Evolutionary conservation across 2,888 invertebrate species (phyloP).

Genomic region (Kryphioiulus occultus): DNA sequence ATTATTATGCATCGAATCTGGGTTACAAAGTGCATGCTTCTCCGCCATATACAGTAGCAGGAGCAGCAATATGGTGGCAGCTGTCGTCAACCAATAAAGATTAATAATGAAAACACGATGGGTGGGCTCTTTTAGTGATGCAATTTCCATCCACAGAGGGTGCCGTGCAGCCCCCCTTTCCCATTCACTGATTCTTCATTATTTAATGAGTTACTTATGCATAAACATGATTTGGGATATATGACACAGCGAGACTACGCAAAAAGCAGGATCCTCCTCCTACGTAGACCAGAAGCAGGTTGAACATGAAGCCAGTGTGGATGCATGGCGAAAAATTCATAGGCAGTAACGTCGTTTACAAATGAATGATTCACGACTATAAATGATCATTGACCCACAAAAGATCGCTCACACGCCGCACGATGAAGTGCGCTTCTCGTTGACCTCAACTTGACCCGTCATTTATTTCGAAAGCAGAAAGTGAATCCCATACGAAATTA

Average conservation of each 20-base stretch:
- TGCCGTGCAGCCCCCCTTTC: background rate
- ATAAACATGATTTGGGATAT: constrained; percentile 47
- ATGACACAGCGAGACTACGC: constrained; percentile 25
- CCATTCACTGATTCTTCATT: constrained; percentile 42
- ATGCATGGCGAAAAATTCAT: constrained; percentile 12
- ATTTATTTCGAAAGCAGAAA: background rate
- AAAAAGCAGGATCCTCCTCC: constrained; percentile 9
- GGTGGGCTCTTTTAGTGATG: constrained; percentile 9
- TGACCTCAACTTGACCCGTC: background rate
- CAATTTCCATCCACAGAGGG: background rate
- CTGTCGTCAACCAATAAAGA: constrained; percentile 35
- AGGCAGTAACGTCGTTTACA: background rate
- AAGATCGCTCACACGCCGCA: constrained; percentile 4
- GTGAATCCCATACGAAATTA: background rate
- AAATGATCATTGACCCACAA: constrained; percentile 40
- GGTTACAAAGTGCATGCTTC: background rate
- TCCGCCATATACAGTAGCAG: background rate
- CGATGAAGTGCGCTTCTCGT: constrained; percentile 21
- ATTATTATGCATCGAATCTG: constrained; percentile 31
- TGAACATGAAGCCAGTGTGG: background rate
- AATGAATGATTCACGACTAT: constrained; percentile 36
- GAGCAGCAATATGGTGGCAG: constrained; percentile 9
- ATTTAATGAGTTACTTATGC: constrained; percentile 48
- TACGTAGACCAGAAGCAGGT: background rate
- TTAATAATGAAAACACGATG: constrained; percentile 36